Conservation (phyloP, 2,888 invertebrate genomes). For the Thumatha senex region DNA sequence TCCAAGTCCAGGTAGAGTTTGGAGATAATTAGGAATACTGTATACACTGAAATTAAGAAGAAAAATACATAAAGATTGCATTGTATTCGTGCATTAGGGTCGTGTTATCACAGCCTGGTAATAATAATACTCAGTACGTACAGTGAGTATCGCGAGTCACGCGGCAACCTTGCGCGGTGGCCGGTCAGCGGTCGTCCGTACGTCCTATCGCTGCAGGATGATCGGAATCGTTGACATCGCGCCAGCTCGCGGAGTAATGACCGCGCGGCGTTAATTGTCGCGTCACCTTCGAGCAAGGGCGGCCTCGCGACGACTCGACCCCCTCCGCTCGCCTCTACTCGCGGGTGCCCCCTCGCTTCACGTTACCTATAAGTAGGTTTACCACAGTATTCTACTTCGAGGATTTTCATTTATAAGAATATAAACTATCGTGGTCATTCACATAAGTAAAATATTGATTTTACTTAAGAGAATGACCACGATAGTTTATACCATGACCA, state of each 20-base stretch:
- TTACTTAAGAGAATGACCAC: too few relatives aligned
- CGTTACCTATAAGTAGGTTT: conserved; percentile 44
- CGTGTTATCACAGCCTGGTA: conserved; percentile 1
- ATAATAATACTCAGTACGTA: too few relatives aligned
- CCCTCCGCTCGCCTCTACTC: conserved; percentile 25
- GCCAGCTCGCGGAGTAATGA: conserved; percentile 73
- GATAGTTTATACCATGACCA: too few relatives aligned
- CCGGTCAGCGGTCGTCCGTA: conserved; percentile 53
- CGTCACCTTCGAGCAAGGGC: conserved; percentile 78
- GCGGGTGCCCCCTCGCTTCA: conserved; percentile 47
- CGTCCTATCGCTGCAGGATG: conserved; percentile 64
- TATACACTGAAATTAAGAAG: too few relatives aligned
- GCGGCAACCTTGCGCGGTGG: conserved; percentile 38
- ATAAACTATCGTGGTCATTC: too few relatives aligned
- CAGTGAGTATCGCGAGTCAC: conserved; percentile 29
- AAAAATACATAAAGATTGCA: not conserved
- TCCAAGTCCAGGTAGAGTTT: too few relatives aligned
- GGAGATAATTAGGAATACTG: too few relatives aligned
- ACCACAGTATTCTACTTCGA: not conserved
- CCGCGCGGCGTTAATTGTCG: conserved; percentile 78
- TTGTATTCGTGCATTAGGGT: not conserved
- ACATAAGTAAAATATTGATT: too few relatives aligned
- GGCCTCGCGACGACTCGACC: conserved; percentile 53
- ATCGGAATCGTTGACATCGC: conserved; percentile 80
- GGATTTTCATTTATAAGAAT: too few relatives aligned